Base-by-base conservation (phyloP, 1,140 invertebrate genomes). In the Drosophila mayri region DNA sequence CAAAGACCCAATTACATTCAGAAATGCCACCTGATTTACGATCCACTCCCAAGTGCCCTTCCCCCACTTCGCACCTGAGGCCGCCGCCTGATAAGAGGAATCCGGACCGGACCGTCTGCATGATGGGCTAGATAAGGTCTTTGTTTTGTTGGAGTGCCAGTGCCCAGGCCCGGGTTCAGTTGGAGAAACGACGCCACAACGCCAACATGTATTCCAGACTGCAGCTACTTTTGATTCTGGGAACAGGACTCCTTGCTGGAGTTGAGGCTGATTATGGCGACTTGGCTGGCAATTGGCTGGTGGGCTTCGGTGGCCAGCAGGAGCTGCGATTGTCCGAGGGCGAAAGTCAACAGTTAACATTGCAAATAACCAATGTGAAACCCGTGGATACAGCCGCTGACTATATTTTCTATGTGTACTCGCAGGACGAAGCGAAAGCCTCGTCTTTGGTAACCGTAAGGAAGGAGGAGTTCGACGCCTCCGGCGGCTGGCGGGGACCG, bases 201-300 rank as follows among this genome's bases (percentile, higher is more conserved):
- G 11, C 5, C 67, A 73, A 30, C 44, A 72, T 73, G 66, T 41
- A 12, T 18, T 8, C n/a, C 1, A 10, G 14, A 47, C 32, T 14
- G 62, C 25, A 18, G 64, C 9, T 61, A 4, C 20, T 55, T 9
- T 14, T 46, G 14, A 8, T 57, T 5, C 20, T 43, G 14, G 28
- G 10, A 50, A 12, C 28, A 18, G 49, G 30, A 32, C n/a, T 50
- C 8, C 10, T 49, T 1, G 22, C 16, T 5, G 37, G 22, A 4
- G 46, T 46, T 4, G 11, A n/a, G 3, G 57, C 20, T 4, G 50
- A 85, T 1, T 85, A 77, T 66, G 82, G 82, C 0, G 61, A 80
- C 12, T 47, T 81, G n/a, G 81, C 54, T 5, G 82, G 82, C 44
- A 37, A 71, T 14, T 83, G 82, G 82, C 43, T 59, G 37, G 62